Evolutionary conservation across 2,888 invertebrate species (phyloP).

Genomic region (Didymodactylos carnosus): DNA sequence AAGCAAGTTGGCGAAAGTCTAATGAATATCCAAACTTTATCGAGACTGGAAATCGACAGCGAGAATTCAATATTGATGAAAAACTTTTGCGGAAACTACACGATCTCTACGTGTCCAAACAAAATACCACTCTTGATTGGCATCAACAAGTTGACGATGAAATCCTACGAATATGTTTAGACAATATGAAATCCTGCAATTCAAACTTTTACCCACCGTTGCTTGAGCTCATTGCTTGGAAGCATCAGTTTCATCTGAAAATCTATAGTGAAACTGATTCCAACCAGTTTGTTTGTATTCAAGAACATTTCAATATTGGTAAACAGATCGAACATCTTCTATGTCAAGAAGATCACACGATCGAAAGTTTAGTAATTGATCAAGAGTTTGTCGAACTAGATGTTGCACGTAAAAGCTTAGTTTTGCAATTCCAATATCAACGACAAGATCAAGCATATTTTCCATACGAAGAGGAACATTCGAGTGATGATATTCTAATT

Average conservation of each 20-base stretch:
- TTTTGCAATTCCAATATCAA: neutral
- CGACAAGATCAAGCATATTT: neutral
- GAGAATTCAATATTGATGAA: neutral
- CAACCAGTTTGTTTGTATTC: neutral
- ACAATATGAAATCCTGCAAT: neutral
- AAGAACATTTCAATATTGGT: neutral
- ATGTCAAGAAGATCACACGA: neutral
- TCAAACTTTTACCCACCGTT: neutral
- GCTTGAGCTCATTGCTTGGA: neutral
- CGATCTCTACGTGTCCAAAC: neutral
- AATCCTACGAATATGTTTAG: neutral
- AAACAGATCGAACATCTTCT: neutral
- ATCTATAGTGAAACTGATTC: neutral
- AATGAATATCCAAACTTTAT: neutral
- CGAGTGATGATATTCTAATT: neutral
- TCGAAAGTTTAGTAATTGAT: neutral
- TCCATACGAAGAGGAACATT: neutral
- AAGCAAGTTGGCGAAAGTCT: neutral
- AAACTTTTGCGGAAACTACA: neutral
- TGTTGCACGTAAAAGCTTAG: neutral
- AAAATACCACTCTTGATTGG: neutral
- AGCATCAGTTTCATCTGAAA: neutral
- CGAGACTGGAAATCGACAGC: neutral
- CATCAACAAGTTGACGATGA: neutral
- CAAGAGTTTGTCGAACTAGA: neutral